These are phyloP conservation scores for Heliconius aoede DNA, from an alignment of 2,888 invertebrate genomes.

Conservation along the genomic window DNA sequence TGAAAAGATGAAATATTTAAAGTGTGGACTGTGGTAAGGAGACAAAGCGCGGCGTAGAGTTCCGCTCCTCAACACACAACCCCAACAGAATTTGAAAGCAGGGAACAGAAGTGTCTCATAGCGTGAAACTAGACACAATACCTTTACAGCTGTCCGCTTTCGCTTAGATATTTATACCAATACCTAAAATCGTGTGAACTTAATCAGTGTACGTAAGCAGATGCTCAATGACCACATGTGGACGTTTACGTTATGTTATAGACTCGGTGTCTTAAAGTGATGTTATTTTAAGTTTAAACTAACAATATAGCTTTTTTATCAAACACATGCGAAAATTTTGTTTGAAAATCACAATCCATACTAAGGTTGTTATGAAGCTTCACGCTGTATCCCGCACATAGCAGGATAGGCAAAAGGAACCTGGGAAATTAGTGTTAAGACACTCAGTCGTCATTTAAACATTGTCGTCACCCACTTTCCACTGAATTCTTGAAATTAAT, in stretches of 20 bases:
- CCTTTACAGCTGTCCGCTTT: constrained; percentile 18
- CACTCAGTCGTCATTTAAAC: too few species aligned
- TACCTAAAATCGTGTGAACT: constrained; percentile 39
- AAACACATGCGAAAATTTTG: not conserved
- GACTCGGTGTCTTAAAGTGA: not conserved
- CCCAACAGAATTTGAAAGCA: too few species aligned
- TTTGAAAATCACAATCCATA: not conserved
- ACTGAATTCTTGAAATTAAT: not conserved
- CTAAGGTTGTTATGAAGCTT: not conserved
- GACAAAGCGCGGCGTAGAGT: too few species aligned
- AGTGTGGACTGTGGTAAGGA: too few species aligned
- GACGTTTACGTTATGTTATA: constrained; percentile 30
- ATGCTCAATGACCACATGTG: constrained; percentile 39
- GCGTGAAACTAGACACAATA: too few species aligned
- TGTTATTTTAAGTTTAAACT: not conserved
- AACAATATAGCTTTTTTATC: not conserved
- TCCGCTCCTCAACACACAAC: too few species aligned
- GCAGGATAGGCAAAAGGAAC: too few species aligned
- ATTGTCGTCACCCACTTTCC: too few species aligned
- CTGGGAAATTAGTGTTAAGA: too few species aligned
- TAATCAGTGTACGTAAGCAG: constrained; percentile 34
- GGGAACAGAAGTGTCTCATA: too few species aligned
- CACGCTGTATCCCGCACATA: too few species aligned
- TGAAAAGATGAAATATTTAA: too few species aligned
- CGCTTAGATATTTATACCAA: not conserved